Conservation (phyloP, 2,797 vertebrate species). For the Coracias cyanogaster region DNA sequence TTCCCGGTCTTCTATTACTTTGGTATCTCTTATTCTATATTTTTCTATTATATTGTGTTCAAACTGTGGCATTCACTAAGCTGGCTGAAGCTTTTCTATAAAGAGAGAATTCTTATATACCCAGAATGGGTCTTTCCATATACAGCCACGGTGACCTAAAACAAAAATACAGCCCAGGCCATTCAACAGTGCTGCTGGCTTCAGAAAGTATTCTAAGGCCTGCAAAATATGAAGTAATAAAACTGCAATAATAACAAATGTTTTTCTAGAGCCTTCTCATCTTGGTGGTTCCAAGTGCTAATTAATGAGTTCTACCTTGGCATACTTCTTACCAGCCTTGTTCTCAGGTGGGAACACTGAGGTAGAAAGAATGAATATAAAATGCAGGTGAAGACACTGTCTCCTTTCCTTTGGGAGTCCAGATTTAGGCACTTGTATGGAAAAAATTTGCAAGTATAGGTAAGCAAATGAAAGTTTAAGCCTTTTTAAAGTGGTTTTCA, state of each 20-base stretch:
- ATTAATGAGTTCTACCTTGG: not conserved
- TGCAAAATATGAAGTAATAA: not conserved
- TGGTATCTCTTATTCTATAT: not conserved
- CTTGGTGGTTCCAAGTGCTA: not conserved
- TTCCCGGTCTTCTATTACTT: slow-evolving; percentile 15
- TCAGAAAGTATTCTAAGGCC: not conserved
- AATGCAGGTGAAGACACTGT: not conserved
- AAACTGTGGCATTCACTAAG: not conserved
- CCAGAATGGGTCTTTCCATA: not conserved
- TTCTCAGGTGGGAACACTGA: not conserved
- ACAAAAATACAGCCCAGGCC: not conserved
- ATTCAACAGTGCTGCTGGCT: not conserved
- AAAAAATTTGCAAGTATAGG: not conserved
- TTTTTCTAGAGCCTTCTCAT: not conserved
- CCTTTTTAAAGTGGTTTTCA: slow-evolving; percentile 4
- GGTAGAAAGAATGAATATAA: not conserved
- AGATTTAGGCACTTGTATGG: not conserved
- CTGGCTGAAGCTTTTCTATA: not conserved
- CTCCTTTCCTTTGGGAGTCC: not conserved
- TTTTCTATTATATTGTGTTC: not conserved
- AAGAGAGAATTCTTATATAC: not conserved
- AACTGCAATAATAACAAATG: not conserved
- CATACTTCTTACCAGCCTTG: not conserved
- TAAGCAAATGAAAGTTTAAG: slow-evolving; percentile 5
- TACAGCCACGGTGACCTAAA: not conserved